Conservation (phyloP, 2,113 vertebrate genomes). For the Oxyura jamaicensis region DNA sequence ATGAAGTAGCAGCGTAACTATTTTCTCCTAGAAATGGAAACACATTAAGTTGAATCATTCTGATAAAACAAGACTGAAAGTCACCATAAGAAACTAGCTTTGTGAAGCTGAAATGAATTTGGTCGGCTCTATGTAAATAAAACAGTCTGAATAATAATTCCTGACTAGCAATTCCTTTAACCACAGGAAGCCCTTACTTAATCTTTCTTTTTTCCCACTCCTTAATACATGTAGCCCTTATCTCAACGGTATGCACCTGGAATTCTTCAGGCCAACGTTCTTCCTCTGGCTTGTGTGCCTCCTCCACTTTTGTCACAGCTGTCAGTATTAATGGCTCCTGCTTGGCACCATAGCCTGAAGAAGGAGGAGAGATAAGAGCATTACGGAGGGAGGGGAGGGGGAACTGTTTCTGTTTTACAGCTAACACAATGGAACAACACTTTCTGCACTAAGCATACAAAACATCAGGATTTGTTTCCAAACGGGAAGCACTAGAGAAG, state of each 20-base stretch:
- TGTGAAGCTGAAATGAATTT: conserved; percentile 28
- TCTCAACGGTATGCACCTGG: conserved; percentile 76
- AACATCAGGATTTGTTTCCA: not conserved
- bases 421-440: not conserved
- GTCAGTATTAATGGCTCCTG: conserved; percentile 78
- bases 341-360: conserved; percentile 83
- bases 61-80: conserved; percentile 46
- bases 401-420: not conserved
- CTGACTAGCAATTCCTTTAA: conserved; percentile 9
- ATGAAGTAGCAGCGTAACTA: not conserved
- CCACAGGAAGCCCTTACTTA: not conserved
- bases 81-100: not conserved
- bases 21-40: conserved; percentile 11
- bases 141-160: conserved; percentile 25
- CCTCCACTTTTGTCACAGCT: conserved; percentile 74
- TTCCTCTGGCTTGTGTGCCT: conserved; percentile 63
- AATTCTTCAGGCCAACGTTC: conserved; percentile 70
- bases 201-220: not conserved
- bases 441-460: not conserved
- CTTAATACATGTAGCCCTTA: not conserved
- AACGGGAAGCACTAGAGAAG: not conserved
- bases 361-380: not conserved
- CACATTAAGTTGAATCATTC: conserved; percentile 4
- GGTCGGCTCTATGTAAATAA: not conserved
- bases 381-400: not conserved